Evolutionary conservation across 2,888 invertebrate species (phyloP).

Genomic region (Odontocolon sp.): DNA sequence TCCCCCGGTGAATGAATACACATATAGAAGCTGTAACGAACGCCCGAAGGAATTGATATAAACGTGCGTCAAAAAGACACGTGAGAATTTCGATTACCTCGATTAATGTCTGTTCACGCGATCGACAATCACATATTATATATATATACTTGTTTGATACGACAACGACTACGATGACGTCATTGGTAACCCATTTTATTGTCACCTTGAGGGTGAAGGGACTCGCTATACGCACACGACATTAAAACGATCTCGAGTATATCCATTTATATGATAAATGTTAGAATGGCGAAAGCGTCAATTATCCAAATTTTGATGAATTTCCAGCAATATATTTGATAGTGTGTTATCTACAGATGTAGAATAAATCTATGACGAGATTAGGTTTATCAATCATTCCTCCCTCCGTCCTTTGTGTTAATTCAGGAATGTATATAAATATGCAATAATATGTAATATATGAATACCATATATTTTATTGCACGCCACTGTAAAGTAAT

Average conservation of each 20-base stretch:
- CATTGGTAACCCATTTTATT: constrained; percentile 66
- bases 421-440: too few species aligned
- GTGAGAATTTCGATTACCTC: constrained; percentile 48
- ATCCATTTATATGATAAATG: constrained; percentile 35
- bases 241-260: constrained; percentile 56
- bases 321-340: constrained; percentile 8
- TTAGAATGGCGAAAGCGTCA: constrained; percentile 57
- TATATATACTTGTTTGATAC: constrained; percentile 31
- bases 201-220: constrained; percentile 68
- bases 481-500: too few species aligned
- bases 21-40: neutral
- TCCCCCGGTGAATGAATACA: neutral
- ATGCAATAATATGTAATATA: too few species aligned
- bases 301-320: constrained; percentile 23
- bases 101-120: constrained; percentile 33
- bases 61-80: constrained; percentile 15
- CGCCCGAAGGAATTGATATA: neutral
- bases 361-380: too few species aligned
- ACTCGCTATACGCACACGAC: constrained; percentile 53
- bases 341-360: constrained; percentile 22
- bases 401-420: too few species aligned
- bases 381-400: too few species aligned
- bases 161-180: constrained; percentile 51
- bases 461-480: too few species aligned
- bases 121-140: constrained; percentile 25